Evolutionary conservation across 2,113 vertebrate genomes (phyloP), one percentile per base, ranked within the genome.

Genomic region (Falco punctatus): DNA sequence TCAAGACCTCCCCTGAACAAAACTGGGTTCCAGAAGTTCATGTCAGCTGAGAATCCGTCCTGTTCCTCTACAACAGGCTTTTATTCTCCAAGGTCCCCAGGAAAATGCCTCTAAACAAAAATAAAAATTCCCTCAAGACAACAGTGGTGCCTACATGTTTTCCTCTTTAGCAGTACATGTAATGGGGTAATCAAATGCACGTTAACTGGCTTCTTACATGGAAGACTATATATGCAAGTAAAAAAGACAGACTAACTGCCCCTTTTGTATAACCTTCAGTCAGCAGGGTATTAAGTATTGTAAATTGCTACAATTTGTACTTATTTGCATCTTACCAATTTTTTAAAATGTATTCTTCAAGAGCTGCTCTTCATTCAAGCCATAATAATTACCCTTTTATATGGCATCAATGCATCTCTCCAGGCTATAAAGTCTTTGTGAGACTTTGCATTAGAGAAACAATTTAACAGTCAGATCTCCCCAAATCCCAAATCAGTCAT

Each of bases 381-480:
- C 78, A 81, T 71, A 95, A 77, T 73, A 95, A 91, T 78, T 81
- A 46, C 23, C 73, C 62, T 58, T 91, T 92, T 70, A 58, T 35
- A 65, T 70, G 51, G 21, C 55, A 92, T 83, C 89, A 88, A 72
- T 83, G 75, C 54, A 73, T 40, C 58, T 86, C 93, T 92, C 75
- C 75, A 86, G 80, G 86, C 75, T 86, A 35, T 49, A 57, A 86
- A 91, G 35, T 61, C 84, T 89, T 81, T 81, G 30, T 73, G 52
- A 93, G 69, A 62, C 65, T 95, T 97, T 78, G 35, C 64, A 73
- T 95, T 84, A 89, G 26, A 73, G 72, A 89, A 86, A 62, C 40
- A 84, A 88, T 73, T 88, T 94, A 89, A 94, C 80, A 88, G 84
- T 66, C 72, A 81, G 90, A 86, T 91, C 49, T 89, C 32, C 55